Evolutionary conservation across 2,113 vertebrate genomes (phyloP).

Genomic region (Pseudorhombus dupliciocellatus): DNA sequence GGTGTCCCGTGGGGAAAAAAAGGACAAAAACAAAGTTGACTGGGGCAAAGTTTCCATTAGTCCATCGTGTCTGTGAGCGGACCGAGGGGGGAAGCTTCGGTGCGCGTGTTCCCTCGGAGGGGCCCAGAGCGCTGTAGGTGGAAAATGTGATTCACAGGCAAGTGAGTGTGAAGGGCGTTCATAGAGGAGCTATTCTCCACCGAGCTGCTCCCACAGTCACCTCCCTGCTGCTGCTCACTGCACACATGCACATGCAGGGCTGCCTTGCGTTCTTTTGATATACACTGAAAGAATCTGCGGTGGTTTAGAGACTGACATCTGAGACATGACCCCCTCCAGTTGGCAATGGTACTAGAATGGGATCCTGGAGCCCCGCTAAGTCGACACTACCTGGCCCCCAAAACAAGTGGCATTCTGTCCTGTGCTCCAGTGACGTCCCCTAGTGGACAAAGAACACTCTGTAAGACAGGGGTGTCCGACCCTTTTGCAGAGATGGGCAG

Average conservation of each 20-base stretch:
- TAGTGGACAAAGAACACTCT: not conserved
- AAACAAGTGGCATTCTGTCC: not conserved
- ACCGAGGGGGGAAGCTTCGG: not conserved
- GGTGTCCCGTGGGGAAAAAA: constrained; percentile 6
- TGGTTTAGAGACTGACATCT: not conserved
- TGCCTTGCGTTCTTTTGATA: too few species aligned
- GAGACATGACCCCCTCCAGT: not conserved
- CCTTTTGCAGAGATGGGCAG: too few species aligned
- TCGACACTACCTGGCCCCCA: not conserved
- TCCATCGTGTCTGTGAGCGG: not conserved
- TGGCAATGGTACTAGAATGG: too few species aligned
- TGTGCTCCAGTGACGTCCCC: constrained; percentile 27
- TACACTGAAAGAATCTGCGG: too few species aligned
- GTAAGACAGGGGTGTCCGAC: too few species aligned
- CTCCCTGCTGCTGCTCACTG: constrained; percentile 44
- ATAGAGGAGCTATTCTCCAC: constrained; percentile 64
- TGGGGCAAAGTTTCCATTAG: not conserved
- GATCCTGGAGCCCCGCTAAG: not conserved
- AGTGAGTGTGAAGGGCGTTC: constrained; percentile 57
- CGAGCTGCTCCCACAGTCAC: constrained; percentile 39
- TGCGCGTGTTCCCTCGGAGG: not conserved
- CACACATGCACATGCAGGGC: too few species aligned
- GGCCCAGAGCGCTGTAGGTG: constrained; percentile 56
- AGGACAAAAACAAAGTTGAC: not conserved
- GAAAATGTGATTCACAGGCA: constrained; percentile 77